These are phyloP conservation scores for Matsumurasca onukii DNA, from an alignment of 1,140 invertebrate species.

Conservation along the genomic window DNA sequence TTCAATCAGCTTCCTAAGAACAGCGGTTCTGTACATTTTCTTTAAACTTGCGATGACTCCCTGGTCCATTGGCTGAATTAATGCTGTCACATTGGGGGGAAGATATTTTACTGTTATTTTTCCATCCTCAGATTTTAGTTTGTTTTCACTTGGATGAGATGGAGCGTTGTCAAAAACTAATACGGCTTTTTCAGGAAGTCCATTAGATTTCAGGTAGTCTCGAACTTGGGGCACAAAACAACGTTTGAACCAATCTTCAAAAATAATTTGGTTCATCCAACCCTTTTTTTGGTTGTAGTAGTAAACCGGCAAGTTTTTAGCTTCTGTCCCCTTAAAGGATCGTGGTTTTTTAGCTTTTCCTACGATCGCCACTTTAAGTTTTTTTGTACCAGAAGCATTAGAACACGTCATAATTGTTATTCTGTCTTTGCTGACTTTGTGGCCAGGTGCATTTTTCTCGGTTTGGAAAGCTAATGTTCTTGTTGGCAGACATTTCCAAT, in stretches of 20 bases:
- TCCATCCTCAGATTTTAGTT: constrained; percentile 19
- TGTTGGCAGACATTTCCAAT: constrained; percentile 46
- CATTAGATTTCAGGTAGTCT: background rate
- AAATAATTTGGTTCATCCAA: constrained; percentile 24
- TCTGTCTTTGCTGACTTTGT: constrained; percentile 46
- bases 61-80: constrained; percentile 8
- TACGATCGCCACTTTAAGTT: constrained; percentile 45
- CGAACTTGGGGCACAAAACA: background rate
- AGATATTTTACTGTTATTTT: constrained; percentile 11
- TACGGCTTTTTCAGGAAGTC: constrained; percentile 2
- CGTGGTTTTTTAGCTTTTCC: constrained; percentile 45
- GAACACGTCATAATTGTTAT: constrained; percentile 46
- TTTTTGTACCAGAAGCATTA: constrained; percentile 43
- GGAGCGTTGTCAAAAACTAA: constrained; percentile 15
- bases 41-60: background rate
- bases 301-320: constrained; percentile 20
- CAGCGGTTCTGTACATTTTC: background rate
- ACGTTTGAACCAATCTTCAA: constrained; percentile 4
- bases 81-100: constrained; percentile 9
- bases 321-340: constrained; percentile 31
- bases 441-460: constrained; percentile 42
- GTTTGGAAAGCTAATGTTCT: constrained; percentile 43
- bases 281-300: constrained; percentile 25
- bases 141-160: constrained; percentile 32
- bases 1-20: constrained; percentile 9